These are phyloP conservation scores for Jacana jacana DNA, from an alignment of 2,113 vertebrate genomes.

Conservation along the genomic window DNA sequence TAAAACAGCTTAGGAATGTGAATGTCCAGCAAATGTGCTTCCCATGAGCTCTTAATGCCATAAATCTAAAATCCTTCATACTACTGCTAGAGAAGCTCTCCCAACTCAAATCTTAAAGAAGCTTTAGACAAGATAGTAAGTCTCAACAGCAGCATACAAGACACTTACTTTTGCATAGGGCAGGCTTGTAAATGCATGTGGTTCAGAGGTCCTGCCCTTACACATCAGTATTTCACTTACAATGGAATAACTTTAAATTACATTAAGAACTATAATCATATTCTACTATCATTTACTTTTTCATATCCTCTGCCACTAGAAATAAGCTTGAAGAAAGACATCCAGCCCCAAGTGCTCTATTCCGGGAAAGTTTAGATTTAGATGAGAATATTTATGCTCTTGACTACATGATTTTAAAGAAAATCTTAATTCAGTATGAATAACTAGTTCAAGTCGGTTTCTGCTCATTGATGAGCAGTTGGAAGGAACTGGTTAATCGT, in stretches of 20 bases:
- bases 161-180: background rate
- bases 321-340: slow-evolving; percentile 13
- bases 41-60: slow-evolving; percentile 25
- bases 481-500: slow-evolving; percentile 55
- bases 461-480: background rate
- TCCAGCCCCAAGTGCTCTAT: background rate
- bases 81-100: background rate
- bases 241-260: slow-evolving; percentile 8
- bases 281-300: background rate
- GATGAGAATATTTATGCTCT: background rate
- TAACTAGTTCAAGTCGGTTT: slow-evolving; percentile 10
- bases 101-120: background rate
- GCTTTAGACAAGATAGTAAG: background rate
- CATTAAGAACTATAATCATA: background rate
- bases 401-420: background rate
- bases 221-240: slow-evolving; percentile 12
- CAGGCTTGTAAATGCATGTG: background rate
- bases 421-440: background rate
- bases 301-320: slow-evolving; percentile 18
- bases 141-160: background rate
- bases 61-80: slow-evolving; percentile 25
- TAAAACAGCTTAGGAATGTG: background rate
- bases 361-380: background rate
- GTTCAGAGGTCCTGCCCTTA: background rate
- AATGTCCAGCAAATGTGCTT: background rate